These are phyloP conservation scores for Eunapius fragilis DNA, from an alignment of 37 sponge, comb jelly and placozoan genomes.

Conservation along the genomic window DNA sequence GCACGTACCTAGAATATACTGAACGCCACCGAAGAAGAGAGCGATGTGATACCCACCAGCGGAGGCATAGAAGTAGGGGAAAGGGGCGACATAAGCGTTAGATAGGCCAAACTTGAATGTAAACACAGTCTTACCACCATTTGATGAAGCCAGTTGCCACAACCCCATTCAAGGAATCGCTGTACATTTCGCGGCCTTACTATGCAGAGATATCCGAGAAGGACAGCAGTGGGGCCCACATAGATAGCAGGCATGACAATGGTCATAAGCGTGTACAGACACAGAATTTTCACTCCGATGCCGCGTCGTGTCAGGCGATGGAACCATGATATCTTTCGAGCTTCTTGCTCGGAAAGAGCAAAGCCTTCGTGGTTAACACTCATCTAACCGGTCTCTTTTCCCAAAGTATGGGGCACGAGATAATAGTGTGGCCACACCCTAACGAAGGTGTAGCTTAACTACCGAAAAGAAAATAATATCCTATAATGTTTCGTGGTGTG, in stretches of 20 bases:
- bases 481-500: slow-evolving; percentile 50
- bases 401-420: neutral
- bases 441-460: neutral
- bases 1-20: no score
- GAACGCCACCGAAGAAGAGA: no score
- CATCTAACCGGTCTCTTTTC: neutral
- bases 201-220: neutral
- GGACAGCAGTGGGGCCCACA: neutral
- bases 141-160: neutral
- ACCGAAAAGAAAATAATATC: no score
- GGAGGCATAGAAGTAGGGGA: neutral
- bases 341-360: neutral
- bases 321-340: neutral
- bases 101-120: neutral
- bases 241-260: neutral
- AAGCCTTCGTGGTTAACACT: neutral
- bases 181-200: neutral
- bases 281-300: neutral
- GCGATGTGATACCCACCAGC: no score
- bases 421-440: neutral
- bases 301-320: slow-evolving; percentile 1
- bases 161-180: slow-evolving; percentile 14
- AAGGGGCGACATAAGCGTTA: neutral
- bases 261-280: neutral
- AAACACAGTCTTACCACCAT: slow-evolving; percentile 3